These are phyloP conservation scores for Chironomus striatipennis DNA, from an alignment of 1,140 invertebrate species.

Conservation along the genomic window DNA sequence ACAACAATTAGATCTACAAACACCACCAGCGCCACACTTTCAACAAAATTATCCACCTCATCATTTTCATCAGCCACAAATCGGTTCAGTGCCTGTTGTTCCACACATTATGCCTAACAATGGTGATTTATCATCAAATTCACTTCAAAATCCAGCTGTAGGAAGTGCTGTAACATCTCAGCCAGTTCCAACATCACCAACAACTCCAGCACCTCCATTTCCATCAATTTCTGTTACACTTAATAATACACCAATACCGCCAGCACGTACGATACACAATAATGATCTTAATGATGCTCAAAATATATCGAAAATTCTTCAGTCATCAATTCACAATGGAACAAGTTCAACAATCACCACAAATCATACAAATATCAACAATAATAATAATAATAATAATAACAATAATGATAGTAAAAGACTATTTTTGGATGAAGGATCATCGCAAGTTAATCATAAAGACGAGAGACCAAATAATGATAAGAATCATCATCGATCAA, in stretches of 20 bases:
- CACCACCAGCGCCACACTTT: neutral
- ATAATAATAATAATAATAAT: constrained; percentile 8
- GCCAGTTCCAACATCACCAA: constrained; percentile 30
- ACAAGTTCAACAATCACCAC: neutral
- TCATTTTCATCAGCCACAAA: constrained; percentile 17
- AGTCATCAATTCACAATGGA: constrained; percentile 26
- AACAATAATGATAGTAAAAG: constrained; percentile 1
- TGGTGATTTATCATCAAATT: constrained; percentile 10
- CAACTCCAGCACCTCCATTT: constrained; percentile 34
- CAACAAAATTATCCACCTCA: constrained; percentile 9
- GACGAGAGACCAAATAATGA: constrained; percentile 14
- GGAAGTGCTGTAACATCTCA: constrained; percentile 28
- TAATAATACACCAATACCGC: neutral
- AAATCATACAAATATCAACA: neutral
- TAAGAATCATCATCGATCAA: constrained; percentile 1
- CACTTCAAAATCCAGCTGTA: neutral
- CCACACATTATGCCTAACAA: neutral
- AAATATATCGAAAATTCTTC: constrained; percentile 39
- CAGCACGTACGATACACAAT: constrained; percentile 27
- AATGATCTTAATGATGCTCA: constrained; percentile 39
- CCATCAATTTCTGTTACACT: constrained; percentile 29
- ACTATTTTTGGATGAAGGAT: neutral
- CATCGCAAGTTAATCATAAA: neutral
- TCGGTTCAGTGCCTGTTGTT: neutral
- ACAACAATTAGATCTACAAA: neutral